Conservation (phyloP, 2,797 vertebrate species). For the Pangasius sanitwongsei region DNA sequence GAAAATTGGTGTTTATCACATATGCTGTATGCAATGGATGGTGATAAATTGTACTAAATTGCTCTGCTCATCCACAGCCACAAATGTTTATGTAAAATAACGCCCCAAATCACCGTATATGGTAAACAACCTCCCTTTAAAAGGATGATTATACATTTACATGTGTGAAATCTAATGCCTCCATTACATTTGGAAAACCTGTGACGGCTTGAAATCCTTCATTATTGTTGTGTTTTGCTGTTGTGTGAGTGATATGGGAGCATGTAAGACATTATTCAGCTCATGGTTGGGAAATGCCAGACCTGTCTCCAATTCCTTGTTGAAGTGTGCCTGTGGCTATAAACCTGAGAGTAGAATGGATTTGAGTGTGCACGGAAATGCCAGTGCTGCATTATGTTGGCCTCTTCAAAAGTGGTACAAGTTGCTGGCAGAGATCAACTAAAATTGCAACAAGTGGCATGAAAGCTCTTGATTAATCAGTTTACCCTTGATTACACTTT, state of each 20-base stretch:
- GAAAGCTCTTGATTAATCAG: neutral
- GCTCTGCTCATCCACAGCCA: neutral
- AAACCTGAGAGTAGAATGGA: neutral
- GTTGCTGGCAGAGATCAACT: neutral
- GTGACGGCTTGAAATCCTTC: neutral
- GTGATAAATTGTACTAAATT: neutral
- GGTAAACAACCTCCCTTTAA: neutral
- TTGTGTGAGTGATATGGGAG: neutral
- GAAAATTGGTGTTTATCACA: neutral
- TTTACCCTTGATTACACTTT: neutral
- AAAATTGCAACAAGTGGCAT: neutral
- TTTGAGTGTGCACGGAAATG: neutral
- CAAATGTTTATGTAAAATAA: neutral
- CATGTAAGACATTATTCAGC: neutral
- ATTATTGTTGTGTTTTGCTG: neutral
- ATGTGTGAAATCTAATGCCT: neutral
- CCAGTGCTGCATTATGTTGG: neutral
- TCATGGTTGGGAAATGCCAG: neutral
- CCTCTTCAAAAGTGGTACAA: neutral
- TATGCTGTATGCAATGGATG: neutral
- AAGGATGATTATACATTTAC: neutral
- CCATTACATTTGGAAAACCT: neutral
- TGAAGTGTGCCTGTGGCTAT: slow-evolving; percentile 2
- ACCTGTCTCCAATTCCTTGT: neutral
- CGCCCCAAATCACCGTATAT: neutral